Evolutionary conservation across 92 coral and sea anemone species (phyloP).

Genomic region (Chrysogorgia sp.): DNA sequence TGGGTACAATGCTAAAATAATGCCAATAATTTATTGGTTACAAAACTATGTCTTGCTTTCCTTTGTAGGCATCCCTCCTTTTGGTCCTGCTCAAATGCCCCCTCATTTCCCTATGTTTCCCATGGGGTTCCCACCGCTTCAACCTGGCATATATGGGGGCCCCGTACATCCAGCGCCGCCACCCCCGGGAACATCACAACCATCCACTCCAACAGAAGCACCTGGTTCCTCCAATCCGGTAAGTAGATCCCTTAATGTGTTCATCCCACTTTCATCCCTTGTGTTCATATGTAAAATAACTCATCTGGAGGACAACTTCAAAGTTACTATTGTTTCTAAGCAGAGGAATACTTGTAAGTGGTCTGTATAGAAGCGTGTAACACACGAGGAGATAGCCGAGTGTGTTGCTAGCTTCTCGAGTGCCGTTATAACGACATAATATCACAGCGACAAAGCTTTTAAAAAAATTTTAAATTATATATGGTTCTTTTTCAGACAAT

Average conservation of each 20-base stretch:
- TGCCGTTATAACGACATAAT: too few relatives aligned
- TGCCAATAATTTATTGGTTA: not conserved
- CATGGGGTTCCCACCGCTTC: slow-evolving; percentile 62
- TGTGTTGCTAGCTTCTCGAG: too few relatives aligned
- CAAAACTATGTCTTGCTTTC: not conserved
- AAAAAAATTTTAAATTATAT: slow-evolving; percentile 3
- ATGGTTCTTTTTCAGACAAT: slow-evolving; percentile 19
- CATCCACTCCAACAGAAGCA: slow-evolving; percentile 35
- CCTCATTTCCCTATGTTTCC: slow-evolving; percentile 49
- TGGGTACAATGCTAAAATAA: slow-evolving; percentile 5
- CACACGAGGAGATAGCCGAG: too few relatives aligned
- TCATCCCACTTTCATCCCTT: too few relatives aligned
- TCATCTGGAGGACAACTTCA: too few relatives aligned
- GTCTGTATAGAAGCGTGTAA: too few relatives aligned
- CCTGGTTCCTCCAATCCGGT: not conserved
- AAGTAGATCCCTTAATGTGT: not conserved
- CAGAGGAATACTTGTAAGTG: too few relatives aligned
- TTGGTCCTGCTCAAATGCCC: slow-evolving; percentile 17
- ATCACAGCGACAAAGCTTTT: too few relatives aligned
- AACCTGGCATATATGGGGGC: slow-evolving; percentile 30
- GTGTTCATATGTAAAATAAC: too few relatives aligned
- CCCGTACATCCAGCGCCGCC: slow-evolving; percentile 57
- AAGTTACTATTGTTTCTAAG: too few relatives aligned
- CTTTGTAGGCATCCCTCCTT: slow-evolving; percentile 19
- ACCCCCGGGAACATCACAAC: slow-evolving; percentile 61